Percentiles rank a stretch among this genome's conserved stretches.
Evolutionary conservation across 2,113 vertebrate species (phyloP).

Genomic region (Hyaena hyaena): DNA sequence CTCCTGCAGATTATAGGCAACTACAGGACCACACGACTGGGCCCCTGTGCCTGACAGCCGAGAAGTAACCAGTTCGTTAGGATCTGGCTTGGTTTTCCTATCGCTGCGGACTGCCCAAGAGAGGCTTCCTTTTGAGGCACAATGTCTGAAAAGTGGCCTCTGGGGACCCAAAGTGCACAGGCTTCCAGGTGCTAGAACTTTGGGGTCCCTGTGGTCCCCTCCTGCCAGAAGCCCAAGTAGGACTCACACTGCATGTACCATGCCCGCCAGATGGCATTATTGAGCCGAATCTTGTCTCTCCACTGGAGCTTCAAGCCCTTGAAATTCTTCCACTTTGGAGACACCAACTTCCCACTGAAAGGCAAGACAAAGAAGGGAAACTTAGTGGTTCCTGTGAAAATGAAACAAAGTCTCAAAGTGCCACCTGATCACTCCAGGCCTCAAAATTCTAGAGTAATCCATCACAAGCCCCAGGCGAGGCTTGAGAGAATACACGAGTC

Average conservation of each 20-base stretch:
- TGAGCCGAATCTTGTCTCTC: conserved; percentile 99
- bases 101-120: background rate
- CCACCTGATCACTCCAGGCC: background rate
- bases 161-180: rapidly evolving
- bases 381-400: background rate
- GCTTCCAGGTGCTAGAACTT: background rate
- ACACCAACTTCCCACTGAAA: conserved; percentile 96
- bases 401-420: background rate
- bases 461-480: background rate
- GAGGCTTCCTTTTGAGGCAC: background rate
- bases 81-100: background rate
- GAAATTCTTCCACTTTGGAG: conserved; percentile 99
- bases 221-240: background rate
- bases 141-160: background rate
- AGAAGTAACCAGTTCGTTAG: background rate
- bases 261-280: conserved; percentile 99
- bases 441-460: background rate
- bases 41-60: background rate
- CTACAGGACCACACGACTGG: background rate
- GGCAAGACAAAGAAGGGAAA: conserved; percentile 65
- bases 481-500: background rate
- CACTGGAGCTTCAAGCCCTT: conserved; percentile 98
- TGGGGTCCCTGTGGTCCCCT: rapidly evolving
- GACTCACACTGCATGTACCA: conserved; percentile 99
- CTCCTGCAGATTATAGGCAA: background rate